These are phyloP conservation scores for Epinephelus awoara DNA, from an alignment of 2,797 vertebrate species.

Conservation along the genomic window DNA sequence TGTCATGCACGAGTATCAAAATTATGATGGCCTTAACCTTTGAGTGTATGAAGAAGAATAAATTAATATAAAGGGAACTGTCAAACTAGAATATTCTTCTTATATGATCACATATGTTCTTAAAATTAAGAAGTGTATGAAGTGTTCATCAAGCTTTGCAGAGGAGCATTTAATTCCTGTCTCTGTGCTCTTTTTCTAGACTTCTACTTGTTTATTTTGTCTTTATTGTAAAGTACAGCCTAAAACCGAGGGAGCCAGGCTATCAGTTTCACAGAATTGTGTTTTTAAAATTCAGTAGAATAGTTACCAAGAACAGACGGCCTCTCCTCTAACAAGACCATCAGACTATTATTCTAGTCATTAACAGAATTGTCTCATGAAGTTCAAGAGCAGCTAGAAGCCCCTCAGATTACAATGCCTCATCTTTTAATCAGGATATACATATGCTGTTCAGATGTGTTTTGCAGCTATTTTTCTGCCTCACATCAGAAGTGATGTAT, in stretches of 20 bases:
- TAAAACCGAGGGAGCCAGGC: constrained; percentile 12
- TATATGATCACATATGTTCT: constrained; percentile 17
- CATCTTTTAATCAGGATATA: constrained; percentile 30
- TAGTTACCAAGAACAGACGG: constrained; percentile 25
- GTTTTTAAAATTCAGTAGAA: constrained; percentile 14
- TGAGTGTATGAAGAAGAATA: constrained; percentile 13
- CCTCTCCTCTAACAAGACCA: constrained; percentile 25
- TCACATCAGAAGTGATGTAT: not conserved
- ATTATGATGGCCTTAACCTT: constrained; percentile 21
- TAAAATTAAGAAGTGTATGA: constrained; percentile 35
- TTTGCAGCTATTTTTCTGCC: not conserved
- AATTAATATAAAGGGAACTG: not conserved
- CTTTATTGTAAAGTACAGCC: constrained; percentile 12
- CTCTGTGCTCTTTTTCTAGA: not conserved
- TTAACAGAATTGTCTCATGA: constrained; percentile 42
- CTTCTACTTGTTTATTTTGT: not conserved
- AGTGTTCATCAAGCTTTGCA: constrained; percentile 15
- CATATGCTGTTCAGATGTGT: constrained; percentile 13
- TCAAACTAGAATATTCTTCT: constrained; percentile 11
- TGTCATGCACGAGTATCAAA: constrained; percentile 24
- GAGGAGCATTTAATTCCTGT: constrained; percentile 37
- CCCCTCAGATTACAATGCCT: constrained; percentile 18
- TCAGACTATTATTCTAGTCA: constrained; percentile 41
- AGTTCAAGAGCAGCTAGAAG: constrained; percentile 39
- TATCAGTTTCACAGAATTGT: constrained; percentile 23